Evolutionary conservation across 2,888 invertebrate genomes (phyloP).

Genomic region (Nomada lathburiana): DNA sequence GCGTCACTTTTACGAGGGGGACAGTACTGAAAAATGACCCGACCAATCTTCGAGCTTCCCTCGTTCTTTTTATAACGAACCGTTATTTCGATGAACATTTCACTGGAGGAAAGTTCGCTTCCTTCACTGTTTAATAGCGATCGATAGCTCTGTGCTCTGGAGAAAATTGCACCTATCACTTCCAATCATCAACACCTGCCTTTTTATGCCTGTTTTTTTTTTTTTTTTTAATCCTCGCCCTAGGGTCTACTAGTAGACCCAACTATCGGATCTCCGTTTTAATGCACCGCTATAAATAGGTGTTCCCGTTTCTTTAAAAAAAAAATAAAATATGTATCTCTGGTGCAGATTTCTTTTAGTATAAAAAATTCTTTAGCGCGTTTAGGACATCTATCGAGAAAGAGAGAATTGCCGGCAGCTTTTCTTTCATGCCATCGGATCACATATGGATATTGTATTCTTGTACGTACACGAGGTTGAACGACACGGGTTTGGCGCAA

Average conservation of each 20-base stretch:
- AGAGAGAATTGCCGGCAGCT: neutral
- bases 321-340: too few species aligned
- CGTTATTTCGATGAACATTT: slow-evolving; percentile 34
- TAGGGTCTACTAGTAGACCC: too few species aligned
- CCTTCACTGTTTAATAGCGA: slow-evolving; percentile 49
- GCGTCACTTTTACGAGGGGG: neutral
- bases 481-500: slow-evolving; percentile 64
- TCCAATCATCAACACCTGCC: slow-evolving; percentile 25
- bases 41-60: slow-evolving; percentile 29
- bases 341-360: too few species aligned
- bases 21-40: slow-evolving; percentile 24
- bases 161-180: slow-evolving; percentile 52
- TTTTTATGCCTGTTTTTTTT: neutral
- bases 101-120: slow-evolving; percentile 3
- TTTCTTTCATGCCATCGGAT: neutral
- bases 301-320: too few species aligned
- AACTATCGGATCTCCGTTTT: too few species aligned
- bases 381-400: neutral
- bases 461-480: slow-evolving; percentile 56
- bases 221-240: slow-evolving; percentile 28
- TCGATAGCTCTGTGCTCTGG: slow-evolving; percentile 47
- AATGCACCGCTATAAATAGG: too few species aligned
- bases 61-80: slow-evolving; percentile 10
- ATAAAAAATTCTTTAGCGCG: too few species aligned
- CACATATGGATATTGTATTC: slow-evolving; percentile 45